phyloP scores from a whole-genome alignment of 2,888 invertebrate species.

The Trachelus stipa region DNA sequence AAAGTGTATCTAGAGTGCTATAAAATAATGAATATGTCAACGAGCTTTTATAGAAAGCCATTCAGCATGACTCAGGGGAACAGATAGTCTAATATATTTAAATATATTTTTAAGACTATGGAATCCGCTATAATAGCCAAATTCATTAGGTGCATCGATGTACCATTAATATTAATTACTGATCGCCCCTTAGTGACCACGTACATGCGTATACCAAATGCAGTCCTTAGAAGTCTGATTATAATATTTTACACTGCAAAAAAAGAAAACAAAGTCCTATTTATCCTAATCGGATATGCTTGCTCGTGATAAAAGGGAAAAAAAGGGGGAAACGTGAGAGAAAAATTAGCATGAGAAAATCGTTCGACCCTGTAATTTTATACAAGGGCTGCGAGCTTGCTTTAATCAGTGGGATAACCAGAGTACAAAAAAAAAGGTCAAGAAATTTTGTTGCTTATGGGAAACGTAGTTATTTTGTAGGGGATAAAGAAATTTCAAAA shows the following conservation, averaged over 20 bases:
- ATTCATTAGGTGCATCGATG: too few relatives aligned
- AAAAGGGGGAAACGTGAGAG: background rate
- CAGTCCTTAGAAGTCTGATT: slow-evolving; percentile 23
- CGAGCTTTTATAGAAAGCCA: too few relatives aligned
- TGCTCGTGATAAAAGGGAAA: background rate
- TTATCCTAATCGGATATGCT: background rate
- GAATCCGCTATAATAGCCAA: too few relatives aligned
- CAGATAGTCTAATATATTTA: background rate
- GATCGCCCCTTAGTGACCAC: too few relatives aligned
- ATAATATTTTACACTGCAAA: slow-evolving; percentile 19
- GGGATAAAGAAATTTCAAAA: background rate
- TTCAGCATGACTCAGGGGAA: too few relatives aligned
- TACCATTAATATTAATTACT: too few relatives aligned
- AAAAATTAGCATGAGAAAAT: slow-evolving; percentile 27
- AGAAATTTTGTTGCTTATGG: background rate
- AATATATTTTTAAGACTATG: background rate
- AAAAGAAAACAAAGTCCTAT: slow-evolving; percentile 6
- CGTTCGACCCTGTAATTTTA: slow-evolving; percentile 14
- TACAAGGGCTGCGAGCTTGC: background rate
- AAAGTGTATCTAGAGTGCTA: too few relatives aligned
- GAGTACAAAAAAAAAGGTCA: background rate
- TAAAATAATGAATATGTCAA: too few relatives aligned
- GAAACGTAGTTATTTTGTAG: background rate
- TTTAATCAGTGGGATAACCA: background rate
- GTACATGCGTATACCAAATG: background rate